Evolutionary conservation across 1,140 invertebrate species (phyloP), one percentile per base, ranked within the genome.

Genomic region (Anastrepha ludens): DNA sequence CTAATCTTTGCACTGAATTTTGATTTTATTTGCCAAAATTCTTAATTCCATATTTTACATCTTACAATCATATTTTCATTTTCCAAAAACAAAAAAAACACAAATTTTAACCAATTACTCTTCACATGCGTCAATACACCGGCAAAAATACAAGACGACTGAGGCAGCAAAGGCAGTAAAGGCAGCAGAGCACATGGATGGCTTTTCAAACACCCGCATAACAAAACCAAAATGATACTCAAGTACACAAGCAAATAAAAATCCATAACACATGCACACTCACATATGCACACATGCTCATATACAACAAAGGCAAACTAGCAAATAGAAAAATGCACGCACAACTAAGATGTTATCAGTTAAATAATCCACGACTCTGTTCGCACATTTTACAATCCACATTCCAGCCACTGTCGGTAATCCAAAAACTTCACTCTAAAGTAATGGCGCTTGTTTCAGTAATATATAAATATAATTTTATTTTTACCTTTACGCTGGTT

Each of bases 401-500:
- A 55, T 55, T 1, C 1, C 44, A 74, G 39, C 39, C 67, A 74
- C 41, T 4, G 44, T 47, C 2, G 11, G 1, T 17, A 17, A 47
- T 44, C 6, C 8, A 74, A n/a, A 3, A 74, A 0, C 39, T 81
- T 1, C 50, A 58, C 41, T 41, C 55, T 29, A 55, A 29, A 20
- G 55, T 0, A 81, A 50, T 81, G 74, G 74, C 74, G 47, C 74
- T 47, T 41, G 47, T 81, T 81, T 55, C 47, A 55, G 15, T 29
- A 29, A 44, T 62, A 62, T 15, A 17, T 5, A 15, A 62, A 62
- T 62, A 17, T 15, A 62, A 17, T 62, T 62, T 62, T 20, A 9
- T 3, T 8, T 55, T 81, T 29, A 81, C 74, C 74, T 81, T 74
- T 17, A 0, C 17, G 74, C 74, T 55, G 74, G 74, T 81, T 55